Conservation (phyloP, 2,888 invertebrate genomes). For the Phoronis australis region DNA sequence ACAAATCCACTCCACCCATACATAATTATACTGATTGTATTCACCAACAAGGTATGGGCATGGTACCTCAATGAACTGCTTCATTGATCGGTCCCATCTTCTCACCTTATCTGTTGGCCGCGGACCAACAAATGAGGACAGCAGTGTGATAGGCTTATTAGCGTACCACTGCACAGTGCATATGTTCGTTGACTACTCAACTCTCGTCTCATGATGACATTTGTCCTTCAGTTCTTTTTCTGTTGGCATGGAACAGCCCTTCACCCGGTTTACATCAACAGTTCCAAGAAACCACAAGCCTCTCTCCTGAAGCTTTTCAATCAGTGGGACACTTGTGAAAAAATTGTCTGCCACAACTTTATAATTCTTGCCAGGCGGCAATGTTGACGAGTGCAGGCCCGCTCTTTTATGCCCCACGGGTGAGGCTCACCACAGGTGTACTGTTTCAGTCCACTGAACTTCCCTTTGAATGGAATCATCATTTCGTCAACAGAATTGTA, state of each 20-base stretch:
- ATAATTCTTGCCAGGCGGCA: constrained; percentile 8
- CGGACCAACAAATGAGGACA: constrained; percentile 14
- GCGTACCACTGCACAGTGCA: constrained; percentile 17
- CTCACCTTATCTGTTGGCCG: constrained; percentile 10
- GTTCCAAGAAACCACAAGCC: constrained; percentile 11
- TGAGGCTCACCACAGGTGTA: constrained; percentile 15
- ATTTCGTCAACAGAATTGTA: constrained; percentile 28
- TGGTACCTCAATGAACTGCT: constrained; percentile 1
- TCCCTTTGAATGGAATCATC: constrained; percentile 34
- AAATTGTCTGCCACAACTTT: constrained; percentile 12
- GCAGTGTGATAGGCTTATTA: constrained; percentile 15
- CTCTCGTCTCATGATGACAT: constrained; percentile 10
- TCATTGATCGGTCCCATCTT: constrained; percentile 9
- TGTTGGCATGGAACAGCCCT: constrained; percentile 11
- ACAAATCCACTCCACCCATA: constrained; percentile 9
- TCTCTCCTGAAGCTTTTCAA: constrained; percentile 4
- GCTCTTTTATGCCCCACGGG: constrained; percentile 18
- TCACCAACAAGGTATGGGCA: constrained; percentile 1
- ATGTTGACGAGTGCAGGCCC: constrained; percentile 3
- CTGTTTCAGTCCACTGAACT: constrained; percentile 10
- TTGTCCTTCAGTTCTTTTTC: constrained; percentile 16
- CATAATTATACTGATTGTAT: constrained; percentile 8
- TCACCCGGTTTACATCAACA: constrained; percentile 8
- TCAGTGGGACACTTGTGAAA: constrained; percentile 4
- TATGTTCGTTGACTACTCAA: constrained; percentile 9